These are phyloP conservation scores for Parasteatoda lunata DNA, from an alignment of 2,888 invertebrate species.

Conservation along the genomic window DNA sequence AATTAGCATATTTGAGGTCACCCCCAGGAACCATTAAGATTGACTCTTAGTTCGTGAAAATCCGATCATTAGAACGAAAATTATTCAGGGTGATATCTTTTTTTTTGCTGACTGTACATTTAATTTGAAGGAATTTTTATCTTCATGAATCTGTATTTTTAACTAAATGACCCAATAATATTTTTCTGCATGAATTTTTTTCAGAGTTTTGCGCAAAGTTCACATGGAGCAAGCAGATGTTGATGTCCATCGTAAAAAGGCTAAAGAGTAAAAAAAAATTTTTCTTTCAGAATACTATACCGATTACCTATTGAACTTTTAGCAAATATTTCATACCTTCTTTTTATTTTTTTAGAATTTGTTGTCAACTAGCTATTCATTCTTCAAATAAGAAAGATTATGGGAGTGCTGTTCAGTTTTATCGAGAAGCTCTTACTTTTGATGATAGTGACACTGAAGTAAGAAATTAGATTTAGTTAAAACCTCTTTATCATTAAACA, in stretches of 20 bases:
- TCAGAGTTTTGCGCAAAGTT: conserved; percentile 82
- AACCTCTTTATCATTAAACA: too few species aligned
- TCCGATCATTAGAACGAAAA: too few species aligned
- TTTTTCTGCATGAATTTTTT: background rate
- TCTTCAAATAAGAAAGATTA: conserved; percentile 80
- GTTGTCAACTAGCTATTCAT: conserved; percentile 84
- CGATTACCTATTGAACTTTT: background rate
- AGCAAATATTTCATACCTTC: background rate
- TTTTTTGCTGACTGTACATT: too few species aligned
- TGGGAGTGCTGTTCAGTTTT: conserved; percentile 84
- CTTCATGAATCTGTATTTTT: too few species aligned
- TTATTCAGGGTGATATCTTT: too few species aligned
- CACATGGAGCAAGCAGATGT: conserved; percentile 79
- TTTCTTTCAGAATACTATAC: background rate
- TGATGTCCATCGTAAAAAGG: conserved; percentile 76
- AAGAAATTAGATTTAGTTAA: conserved; percentile 8
- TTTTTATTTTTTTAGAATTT: conserved; percentile 76
- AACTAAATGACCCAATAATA: too few species aligned
- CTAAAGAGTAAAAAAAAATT: conserved; percentile 38
- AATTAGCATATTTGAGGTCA: too few species aligned
- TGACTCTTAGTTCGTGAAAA: too few species aligned
- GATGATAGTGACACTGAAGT: conserved; percentile 83
- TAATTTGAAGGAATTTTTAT: too few species aligned
- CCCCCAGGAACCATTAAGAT: too few species aligned
- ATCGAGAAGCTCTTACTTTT: conserved; percentile 89